Base-by-base conservation (phyloP, 2,888 invertebrate species). In the Nomada lathburiana region DNA sequence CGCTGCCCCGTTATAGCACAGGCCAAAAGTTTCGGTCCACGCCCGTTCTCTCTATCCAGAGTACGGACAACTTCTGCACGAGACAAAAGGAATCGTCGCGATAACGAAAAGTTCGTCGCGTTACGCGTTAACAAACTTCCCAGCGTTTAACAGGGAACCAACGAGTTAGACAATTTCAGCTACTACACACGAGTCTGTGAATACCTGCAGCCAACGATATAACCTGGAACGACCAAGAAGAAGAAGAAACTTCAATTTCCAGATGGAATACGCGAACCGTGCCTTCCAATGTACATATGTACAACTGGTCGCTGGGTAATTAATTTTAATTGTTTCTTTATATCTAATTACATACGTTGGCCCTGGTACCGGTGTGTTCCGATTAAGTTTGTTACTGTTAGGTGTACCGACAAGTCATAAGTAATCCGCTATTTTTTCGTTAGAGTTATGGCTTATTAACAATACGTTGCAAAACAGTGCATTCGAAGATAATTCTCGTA, bases 241-340 rank as follows among this genome's bases (percentile, higher is more conserved):
- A 79, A 76, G 74, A 80, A 84, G 84, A 88, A 90, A 91, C 90
- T 92, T 91, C 90, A 92, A 92, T 92, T 93, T 92, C 87, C 88
- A 91, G 85, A 2, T 82, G 89, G 86, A 90, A 90, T 87, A 86
- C 87, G 83, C 90, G 90, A 89, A 92, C 87, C 92, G 91, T 92
- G 86, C 84, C 93, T 93, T 93, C 92, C 92, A 92, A 92, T 93
- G 89, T 90, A 90, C 23, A 7, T 36, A 36, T 5, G 16, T 87
- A 88, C 91, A 91, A 91, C 90, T 83, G n/a, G 81, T 53, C 23
- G 80, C 55, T 63, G 60, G 76, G 86, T 86, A 86, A 87, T 87
- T 87, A 87, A 74, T 85, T 81, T 64, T 79, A 73, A 76, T 83
- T 81, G 74, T 82, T 65, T 20, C 60, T 44, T 36, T 36, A 36